Conservation (phyloP, 1,140 invertebrate genomes). For the Proctacanthus coquilletti region DNA sequence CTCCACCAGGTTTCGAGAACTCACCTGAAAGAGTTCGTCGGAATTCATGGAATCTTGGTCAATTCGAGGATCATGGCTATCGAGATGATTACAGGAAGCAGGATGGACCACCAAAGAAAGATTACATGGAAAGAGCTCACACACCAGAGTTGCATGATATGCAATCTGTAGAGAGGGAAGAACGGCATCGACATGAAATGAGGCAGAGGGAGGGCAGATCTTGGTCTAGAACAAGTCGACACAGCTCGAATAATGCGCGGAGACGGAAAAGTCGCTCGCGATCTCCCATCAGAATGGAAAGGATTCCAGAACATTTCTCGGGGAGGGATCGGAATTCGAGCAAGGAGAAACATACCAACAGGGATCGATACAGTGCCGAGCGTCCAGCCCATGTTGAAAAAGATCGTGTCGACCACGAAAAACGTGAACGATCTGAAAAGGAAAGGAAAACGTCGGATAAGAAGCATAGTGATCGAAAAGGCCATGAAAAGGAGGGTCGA, state of each 20-base stretch:
- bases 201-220: not conserved
- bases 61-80: not conserved
- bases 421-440: constrained; percentile 30
- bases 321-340: constrained; percentile 21
- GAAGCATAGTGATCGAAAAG: constrained; percentile 28
- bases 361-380: constrained; percentile 27
- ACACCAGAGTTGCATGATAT: not conserved
- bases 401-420: constrained; percentile 26
- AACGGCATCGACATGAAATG: not conserved
- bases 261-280: constrained; percentile 19
- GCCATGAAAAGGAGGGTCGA: constrained; percentile 28
- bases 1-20: constrained; percentile 35
- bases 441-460: constrained; percentile 26
- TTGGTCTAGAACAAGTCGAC: constrained; percentile 28
- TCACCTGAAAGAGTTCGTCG: not conserved
- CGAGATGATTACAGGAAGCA: not conserved
- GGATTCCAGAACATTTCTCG: not conserved
- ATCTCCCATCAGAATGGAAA: not conserved
- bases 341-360: constrained; percentile 9
- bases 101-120: too few relatives aligned
- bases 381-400: constrained; percentile 11
- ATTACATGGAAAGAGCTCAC: too few relatives aligned
- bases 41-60: not conserved
- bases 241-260: not conserved
- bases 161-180: not conserved